Percentiles rank a stretch among this genome's conserved stretches.
phyloP scores from a whole-genome alignment of 2,113 vertebrate species.

The Tapirus terrestris region DNA sequence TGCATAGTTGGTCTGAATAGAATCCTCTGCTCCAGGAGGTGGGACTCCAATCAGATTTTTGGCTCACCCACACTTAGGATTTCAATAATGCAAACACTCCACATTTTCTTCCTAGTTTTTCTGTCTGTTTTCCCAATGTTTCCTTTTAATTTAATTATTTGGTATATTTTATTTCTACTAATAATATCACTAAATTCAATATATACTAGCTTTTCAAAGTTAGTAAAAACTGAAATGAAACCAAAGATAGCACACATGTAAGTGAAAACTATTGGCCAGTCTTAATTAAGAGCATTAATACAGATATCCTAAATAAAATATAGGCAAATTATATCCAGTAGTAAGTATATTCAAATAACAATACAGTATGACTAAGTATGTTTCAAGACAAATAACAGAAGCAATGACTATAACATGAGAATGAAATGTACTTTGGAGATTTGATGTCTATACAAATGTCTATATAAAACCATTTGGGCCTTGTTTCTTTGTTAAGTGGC shows the following conservation, averaged over 20 bases:
- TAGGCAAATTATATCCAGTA: neutral
- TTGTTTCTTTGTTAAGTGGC: neutral
- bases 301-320: neutral
- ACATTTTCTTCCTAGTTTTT: neutral
- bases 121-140: neutral
- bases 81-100: neutral
- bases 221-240: slow-evolving; percentile 30
- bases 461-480: neutral
- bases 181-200: slow-evolving; percentile 22
- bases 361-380: neutral
- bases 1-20: neutral
- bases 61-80: neutral
- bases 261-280: neutral
- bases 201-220: neutral
- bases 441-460: neutral
- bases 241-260: neutral
- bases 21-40: neutral
- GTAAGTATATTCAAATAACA: neutral
- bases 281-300: slow-evolving; percentile 15
- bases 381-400: neutral
- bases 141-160: slow-evolving; percentile 29
- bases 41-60: neutral
- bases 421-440: slow-evolving; percentile 17
- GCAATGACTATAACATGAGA: neutral
- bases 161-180: neutral